Evolutionary conservation across 2,113 vertebrate genomes (phyloP).

Genomic region (Amblyopsis rosae): DNA sequence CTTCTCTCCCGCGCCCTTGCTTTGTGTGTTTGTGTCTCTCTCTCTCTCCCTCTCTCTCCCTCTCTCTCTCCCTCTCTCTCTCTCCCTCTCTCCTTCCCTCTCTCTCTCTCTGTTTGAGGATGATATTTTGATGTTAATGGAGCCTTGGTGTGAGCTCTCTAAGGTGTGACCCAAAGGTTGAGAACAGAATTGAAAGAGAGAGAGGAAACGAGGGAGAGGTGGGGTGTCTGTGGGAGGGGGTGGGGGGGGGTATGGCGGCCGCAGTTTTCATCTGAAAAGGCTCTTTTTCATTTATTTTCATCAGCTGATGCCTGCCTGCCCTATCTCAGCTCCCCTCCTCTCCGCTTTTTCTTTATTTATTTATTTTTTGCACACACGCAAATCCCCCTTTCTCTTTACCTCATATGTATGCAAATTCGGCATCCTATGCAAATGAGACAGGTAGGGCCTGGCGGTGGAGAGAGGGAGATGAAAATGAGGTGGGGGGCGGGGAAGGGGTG

Average conservation of each 20-base stretch:
- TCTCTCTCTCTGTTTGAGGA: background rate
- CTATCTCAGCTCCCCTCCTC: constrained; percentile 48
- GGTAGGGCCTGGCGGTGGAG: constrained; percentile 48
- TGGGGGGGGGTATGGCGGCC: constrained; percentile 13
- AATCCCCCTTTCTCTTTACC: constrained; percentile 72
- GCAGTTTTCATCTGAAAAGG: constrained; percentile 50
- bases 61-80: constrained; percentile 7
- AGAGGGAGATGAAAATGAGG: constrained; percentile 35
- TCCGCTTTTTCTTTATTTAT: background rate
- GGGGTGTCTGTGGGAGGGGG: constrained; percentile 2
- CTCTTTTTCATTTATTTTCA: constrained; percentile 71
- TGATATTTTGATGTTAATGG: constrained; percentile 57
- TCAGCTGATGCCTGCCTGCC: constrained; percentile 57
- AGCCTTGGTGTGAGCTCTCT: constrained; percentile 50
- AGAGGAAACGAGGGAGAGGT: constrained; percentile 12
- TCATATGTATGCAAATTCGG: constrained; percentile 78
- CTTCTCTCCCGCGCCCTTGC: constrained; percentile 10
- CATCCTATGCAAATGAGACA: constrained; percentile 73
- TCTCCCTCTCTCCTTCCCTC: constrained; percentile 7
- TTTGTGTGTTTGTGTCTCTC: constrained; percentile 38
- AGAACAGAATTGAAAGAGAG: constrained; percentile 51
- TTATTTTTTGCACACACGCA: constrained; percentile 36
- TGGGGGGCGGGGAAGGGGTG: constrained; percentile 14
- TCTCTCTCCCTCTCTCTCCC: constrained; percentile 27
- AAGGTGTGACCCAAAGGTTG: constrained; percentile 63